Conservation (phyloP, 2,797 vertebrate genomes). For the Neopelma chrysocephalum region DNA sequence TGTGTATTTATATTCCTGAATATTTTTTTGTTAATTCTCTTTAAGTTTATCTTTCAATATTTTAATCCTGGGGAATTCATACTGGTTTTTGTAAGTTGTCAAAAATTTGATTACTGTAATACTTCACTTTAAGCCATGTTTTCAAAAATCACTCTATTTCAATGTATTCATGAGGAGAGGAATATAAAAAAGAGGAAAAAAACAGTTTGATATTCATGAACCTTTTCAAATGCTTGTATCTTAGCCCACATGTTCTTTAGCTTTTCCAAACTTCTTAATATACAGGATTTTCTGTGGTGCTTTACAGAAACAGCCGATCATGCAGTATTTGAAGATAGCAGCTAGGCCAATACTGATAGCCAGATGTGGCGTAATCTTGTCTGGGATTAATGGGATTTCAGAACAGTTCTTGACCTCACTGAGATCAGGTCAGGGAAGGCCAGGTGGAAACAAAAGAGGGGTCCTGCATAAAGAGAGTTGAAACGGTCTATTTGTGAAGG, state of each 20-base stretch:
- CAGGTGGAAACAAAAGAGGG: slow-evolving; percentile 48
- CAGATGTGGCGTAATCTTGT: slow-evolving; percentile 28
- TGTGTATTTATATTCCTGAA: not conserved
- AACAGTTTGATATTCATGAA: not conserved
- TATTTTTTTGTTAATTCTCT: not conserved
- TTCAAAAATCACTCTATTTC: not conserved
- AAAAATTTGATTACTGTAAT: not conserved
- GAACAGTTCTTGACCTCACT: slow-evolving; percentile 24
- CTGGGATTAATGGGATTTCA: slow-evolving; percentile 35
- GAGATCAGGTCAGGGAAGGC: slow-evolving; percentile 31
- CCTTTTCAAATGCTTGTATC: not conserved
- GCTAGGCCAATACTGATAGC: not conserved
- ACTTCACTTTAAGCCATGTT: not conserved
- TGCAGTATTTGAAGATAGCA: slow-evolving; percentile 10
- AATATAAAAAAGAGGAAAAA: not conserved
- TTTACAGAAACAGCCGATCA: not conserved
- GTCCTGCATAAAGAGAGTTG: slow-evolving; percentile 20
- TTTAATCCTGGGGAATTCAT: not conserved
- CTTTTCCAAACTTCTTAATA: slow-evolving; percentile 5
- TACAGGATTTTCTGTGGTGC: not conserved
- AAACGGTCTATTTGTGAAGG: slow-evolving; percentile 42
- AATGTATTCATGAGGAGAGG: not conserved
- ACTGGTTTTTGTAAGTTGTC: not conserved
- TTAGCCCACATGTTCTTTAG: not conserved
- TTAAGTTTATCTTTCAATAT: not conserved